phyloP scores from a whole-genome alignment of 2,888 invertebrate genomes.

The Vanessa cardui region DNA sequence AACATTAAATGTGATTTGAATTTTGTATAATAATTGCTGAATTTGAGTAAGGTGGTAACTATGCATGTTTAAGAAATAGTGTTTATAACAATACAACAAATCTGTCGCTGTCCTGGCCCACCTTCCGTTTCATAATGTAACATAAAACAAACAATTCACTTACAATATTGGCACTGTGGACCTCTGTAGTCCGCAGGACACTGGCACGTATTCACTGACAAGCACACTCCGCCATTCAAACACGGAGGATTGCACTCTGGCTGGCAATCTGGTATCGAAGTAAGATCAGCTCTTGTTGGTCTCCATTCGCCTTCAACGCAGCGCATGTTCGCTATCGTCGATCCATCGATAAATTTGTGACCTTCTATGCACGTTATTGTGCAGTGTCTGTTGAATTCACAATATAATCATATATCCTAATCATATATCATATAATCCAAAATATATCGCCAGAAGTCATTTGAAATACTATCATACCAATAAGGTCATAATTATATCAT shows the following conservation, averaged over 20 bases:
- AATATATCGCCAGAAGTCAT: too few species aligned
- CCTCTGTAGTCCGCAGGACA: slow-evolving; percentile 88
- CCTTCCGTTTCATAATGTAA: too few species aligned
- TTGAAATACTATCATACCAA: too few species aligned
- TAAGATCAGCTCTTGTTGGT: slow-evolving; percentile 84
- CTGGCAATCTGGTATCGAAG: slow-evolving; percentile 86
- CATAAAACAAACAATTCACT: slow-evolving; percentile 42
- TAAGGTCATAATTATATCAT: too few species aligned
- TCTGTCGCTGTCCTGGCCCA: too few species aligned
- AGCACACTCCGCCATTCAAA: slow-evolving; percentile 91
- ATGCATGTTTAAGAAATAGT: too few species aligned
- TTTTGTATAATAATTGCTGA: too few species aligned
- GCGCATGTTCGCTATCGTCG: slow-evolving; percentile 85
- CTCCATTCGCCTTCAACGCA: slow-evolving; percentile 88
- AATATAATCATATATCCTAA: neutral
- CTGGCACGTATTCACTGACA: slow-evolving; percentile 89
- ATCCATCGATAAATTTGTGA: slow-evolving; percentile 88
- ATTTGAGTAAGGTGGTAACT: too few species aligned
- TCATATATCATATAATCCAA: too few species aligned
- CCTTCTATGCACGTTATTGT: slow-evolving; percentile 85
- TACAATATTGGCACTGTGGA: slow-evolving; percentile 87
- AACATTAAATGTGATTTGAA: too few species aligned
- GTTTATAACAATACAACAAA: too few species aligned
- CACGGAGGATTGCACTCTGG: slow-evolving; percentile 87
- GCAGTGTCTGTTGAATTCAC: slow-evolving; percentile 78